These are phyloP conservation scores for Drosophila elegans DNA, from an alignment of 1,140 invertebrate genomes.

Conservation along the genomic window DNA sequence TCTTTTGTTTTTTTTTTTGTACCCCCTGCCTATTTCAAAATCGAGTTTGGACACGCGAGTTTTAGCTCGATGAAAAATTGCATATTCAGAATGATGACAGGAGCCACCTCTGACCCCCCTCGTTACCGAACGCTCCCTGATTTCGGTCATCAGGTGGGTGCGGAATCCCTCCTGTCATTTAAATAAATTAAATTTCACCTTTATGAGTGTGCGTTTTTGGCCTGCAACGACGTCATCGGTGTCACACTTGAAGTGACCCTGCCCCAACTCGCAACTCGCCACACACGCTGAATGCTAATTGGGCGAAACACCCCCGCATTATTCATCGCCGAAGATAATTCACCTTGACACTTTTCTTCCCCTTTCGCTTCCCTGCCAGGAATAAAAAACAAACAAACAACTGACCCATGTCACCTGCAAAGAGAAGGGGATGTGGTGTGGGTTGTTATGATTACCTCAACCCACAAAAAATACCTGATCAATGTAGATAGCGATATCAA, in stretches of 20 bases:
- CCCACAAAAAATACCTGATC: not conserved
- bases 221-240: constrained; percentile 71
- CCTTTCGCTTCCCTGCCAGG: not conserved
- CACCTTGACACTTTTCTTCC: constrained; percentile 70
- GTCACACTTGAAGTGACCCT: constrained; percentile 61
- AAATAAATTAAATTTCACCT: constrained; percentile 79
- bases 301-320: constrained; percentile 35
- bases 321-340: constrained; percentile 49
- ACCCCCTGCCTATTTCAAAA: not conserved
- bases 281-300: constrained; percentile 74
- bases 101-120: constrained; percentile 2
- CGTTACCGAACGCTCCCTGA: constrained; percentile 41
- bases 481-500: not conserved
- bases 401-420: constrained; percentile 38
- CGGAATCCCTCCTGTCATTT: constrained; percentile 60
- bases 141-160: constrained; percentile 54
- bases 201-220: constrained; percentile 48
- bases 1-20: not conserved
- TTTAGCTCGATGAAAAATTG: constrained; percentile 73
- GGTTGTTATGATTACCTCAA: constrained; percentile 15
- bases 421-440: not conserved
- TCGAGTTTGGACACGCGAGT: constrained; percentile 53
- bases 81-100: constrained; percentile 61
- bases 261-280: not conserved
- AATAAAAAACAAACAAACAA: constrained; percentile 12